Evolutionary conservation across 2,888 invertebrate species (phyloP).

Genomic region (Sphinx pinastri): DNA sequence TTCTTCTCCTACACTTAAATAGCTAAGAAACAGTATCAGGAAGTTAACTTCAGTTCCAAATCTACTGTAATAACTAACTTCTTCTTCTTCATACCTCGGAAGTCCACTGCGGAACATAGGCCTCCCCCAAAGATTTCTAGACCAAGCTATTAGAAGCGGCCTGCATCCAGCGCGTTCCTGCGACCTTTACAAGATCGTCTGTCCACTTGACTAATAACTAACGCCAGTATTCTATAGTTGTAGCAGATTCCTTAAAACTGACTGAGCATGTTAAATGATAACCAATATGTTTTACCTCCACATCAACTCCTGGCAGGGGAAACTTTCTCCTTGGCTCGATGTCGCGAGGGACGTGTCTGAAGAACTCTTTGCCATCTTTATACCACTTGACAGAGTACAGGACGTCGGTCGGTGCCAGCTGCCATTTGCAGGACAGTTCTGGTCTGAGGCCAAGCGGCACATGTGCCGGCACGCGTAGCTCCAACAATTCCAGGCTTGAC

Average conservation of each 20-base stretch:
- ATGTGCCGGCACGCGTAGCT: constrained; percentile 92
- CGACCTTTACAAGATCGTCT: too few species aligned
- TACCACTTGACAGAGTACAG: constrained; percentile 97
- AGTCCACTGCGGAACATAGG: too few species aligned
- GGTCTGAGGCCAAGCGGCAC: constrained; percentile 91
- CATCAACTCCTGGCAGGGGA: constrained; percentile 90
- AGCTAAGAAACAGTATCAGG: too few species aligned
- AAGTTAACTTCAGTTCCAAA: too few species aligned
- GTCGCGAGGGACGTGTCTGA: constrained; percentile 93
- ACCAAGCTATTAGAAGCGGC: too few species aligned
- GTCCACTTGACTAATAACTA: too few species aligned
- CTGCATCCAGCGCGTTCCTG: too few species aligned
- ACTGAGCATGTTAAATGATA: not conserved
- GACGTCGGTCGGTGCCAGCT: constrained; percentile 89
- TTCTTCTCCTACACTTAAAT: too few species aligned
- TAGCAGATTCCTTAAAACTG: not conserved
- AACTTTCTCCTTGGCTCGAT: constrained; percentile 92
- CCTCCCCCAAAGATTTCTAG: too few species aligned
- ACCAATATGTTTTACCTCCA: constrained; percentile 85
- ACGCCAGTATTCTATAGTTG: not conserved
- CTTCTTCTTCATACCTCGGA: too few species aligned
- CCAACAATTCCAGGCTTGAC: constrained; percentile 86
- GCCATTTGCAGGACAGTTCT: constrained; percentile 91
- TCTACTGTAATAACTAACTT: too few species aligned
- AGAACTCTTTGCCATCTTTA: constrained; percentile 95